These are phyloP conservation scores for Sphaerodactylus townsendi DNA, from an alignment of 2,113 vertebrate species.

Conservation along the genomic window DNA sequence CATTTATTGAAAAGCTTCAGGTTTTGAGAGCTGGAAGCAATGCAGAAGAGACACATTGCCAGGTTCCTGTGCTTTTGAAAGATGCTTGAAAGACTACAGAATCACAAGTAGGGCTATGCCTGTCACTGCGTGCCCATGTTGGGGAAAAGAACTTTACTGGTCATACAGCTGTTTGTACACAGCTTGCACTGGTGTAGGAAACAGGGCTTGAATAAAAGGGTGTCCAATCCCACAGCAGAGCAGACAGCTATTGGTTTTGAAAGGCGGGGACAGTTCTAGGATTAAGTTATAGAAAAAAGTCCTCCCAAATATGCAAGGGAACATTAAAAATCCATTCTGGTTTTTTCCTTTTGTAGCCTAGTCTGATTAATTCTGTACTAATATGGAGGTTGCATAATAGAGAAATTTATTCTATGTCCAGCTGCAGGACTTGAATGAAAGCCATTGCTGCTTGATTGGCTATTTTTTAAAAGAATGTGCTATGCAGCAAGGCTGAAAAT, in stretches of 20 bases:
- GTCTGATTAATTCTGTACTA: neutral
- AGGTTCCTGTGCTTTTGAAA: too few relatives aligned
- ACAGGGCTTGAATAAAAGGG: too few relatives aligned
- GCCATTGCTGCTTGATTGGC: conserved; percentile 30
- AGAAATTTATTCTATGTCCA: conserved; percentile 37
- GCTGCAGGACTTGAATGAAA: conserved; percentile 60
- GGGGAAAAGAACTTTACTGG: too few relatives aligned
- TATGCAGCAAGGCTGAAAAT: conserved; percentile 26
- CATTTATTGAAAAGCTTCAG: too few relatives aligned
- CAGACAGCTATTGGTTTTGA: conserved; percentile 3
- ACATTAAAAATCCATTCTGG: neutral
- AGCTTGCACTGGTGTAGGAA: too few relatives aligned
- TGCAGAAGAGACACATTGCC: too few relatives aligned
- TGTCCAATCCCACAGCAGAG: too few relatives aligned
- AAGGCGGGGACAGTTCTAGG: neutral
- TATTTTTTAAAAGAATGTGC: conserved; percentile 7
- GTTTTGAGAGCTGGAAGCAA: too few relatives aligned
- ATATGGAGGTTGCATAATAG: neutral
- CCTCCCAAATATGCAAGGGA: neutral
- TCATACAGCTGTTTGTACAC: too few relatives aligned
- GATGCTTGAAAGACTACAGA: too few relatives aligned
- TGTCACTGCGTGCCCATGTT: too few relatives aligned
- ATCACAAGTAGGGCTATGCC: too few relatives aligned
- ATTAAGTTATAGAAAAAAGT: neutral
- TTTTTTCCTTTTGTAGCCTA: neutral